Conservation (phyloP, 2,113 vertebrate genomes). For the Antechinus flavipes region DNA sequence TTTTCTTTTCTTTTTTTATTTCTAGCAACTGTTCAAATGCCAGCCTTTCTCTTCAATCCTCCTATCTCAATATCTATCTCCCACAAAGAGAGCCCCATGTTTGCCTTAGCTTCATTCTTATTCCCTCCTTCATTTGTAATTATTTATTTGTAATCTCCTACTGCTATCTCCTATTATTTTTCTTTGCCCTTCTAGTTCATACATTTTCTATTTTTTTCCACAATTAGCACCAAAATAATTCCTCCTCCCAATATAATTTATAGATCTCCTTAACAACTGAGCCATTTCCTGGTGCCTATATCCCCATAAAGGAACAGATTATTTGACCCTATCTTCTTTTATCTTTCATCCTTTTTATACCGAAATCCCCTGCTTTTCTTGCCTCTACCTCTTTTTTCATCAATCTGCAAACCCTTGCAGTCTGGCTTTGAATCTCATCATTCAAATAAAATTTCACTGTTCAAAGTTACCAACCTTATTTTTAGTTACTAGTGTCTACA, state of each 20-base stretch:
- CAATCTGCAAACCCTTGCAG: background rate
- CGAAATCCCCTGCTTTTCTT: background rate
- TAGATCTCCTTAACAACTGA: background rate
- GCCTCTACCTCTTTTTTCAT: background rate
- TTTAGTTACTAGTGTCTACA: background rate
- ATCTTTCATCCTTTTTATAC: background rate
- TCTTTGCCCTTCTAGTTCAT: background rate
- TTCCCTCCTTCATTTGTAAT: background rate
- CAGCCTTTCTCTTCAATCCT: background rate
- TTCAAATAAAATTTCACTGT: background rate
- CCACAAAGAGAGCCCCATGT: background rate
- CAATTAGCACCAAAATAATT: background rate
- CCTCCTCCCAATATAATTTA: background rate
- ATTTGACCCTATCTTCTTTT: background rate
- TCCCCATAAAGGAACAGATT: background rate
- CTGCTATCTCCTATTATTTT: background rate
- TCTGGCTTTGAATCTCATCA: background rate
- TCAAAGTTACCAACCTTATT: background rate
- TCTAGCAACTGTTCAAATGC: background rate
- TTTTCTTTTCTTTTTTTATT: background rate
- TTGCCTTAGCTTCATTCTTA: background rate
- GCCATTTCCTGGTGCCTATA: background rate
- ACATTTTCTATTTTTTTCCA: background rate
- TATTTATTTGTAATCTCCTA: background rate
- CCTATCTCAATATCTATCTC: background rate